Evolutionary conservation across 2,113 vertebrate genomes (phyloP).

Genomic region (Kryptolebias marmoratus): DNA sequence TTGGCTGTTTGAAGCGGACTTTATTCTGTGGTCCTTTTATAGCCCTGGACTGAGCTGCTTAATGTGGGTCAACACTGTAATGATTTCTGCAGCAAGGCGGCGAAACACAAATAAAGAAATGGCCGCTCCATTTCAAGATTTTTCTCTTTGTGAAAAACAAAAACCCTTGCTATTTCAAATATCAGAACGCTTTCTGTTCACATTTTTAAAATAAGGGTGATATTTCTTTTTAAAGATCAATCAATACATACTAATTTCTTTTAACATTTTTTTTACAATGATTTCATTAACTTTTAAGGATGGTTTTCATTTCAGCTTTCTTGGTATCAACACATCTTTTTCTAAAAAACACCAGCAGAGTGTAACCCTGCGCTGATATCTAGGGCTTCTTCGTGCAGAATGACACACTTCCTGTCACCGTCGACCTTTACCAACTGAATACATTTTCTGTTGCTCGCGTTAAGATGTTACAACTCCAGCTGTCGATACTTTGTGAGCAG

Average conservation of each 20-base stretch:
- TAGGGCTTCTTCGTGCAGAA: conserved; percentile 30
- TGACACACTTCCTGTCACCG: conserved; percentile 54
- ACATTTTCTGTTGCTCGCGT: conserved; percentile 39
- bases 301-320: no score
- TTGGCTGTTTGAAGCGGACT: background rate
- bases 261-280: no score
- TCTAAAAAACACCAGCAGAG: conserved; percentile 25
- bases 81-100: background rate
- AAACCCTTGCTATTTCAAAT: no score
- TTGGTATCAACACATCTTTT: conserved; percentile 26
- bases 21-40: background rate
- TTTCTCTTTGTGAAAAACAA: background rate
- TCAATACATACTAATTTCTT: no score
- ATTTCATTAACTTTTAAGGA: no score
- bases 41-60: background rate
- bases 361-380: conserved; percentile 46
- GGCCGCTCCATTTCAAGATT: background rate
- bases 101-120: background rate
- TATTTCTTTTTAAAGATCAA: no score
- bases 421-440: conserved; percentile 36
- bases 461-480: conserved; percentile 31
- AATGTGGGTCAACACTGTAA: background rate
- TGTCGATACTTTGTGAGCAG: conserved; percentile 37
- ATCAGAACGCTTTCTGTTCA: no score
- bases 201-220: no score